Conservation (phyloP, 2,888 invertebrate genomes). For the Lasiommata megera region DNA sequence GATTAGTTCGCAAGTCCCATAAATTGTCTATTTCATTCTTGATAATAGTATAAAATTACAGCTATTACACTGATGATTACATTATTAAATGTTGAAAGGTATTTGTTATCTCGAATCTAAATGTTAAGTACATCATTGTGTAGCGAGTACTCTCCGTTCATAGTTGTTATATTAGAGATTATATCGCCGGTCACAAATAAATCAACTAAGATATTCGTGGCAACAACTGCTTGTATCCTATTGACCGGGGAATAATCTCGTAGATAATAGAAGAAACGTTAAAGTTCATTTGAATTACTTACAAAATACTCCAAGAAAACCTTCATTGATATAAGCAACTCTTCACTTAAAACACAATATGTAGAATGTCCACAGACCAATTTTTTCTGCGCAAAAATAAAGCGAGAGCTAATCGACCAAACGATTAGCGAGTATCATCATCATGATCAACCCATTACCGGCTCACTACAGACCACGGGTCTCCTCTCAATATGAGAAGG, state of each 20-base stretch:
- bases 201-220: conserved; percentile 19
- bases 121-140: conserved; percentile 21
- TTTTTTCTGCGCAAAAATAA: too few species aligned
- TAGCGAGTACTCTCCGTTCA: conserved; percentile 7
- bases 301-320: neutral
- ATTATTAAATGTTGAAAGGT: conserved; percentile 20
- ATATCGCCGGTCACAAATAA: conserved; percentile 20
- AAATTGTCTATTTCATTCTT: conserved; percentile 11
- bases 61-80: conserved; percentile 15
- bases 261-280: conserved; percentile 1
- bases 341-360: too few species aligned
- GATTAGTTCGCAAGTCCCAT: neutral
- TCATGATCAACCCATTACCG: too few species aligned
- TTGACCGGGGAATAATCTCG: conserved; percentile 6
- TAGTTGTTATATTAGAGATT: conserved; percentile 15
- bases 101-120: conserved; percentile 15
- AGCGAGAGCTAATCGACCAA: too few species aligned
- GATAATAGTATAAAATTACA: conserved; percentile 16
- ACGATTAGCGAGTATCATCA: too few species aligned
- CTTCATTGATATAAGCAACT: too few species aligned
- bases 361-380: too few species aligned
- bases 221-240: conserved; percentile 13
- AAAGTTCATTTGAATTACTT: conserved; percentile 7
- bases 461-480: too few species aligned
- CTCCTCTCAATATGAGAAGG: too few species aligned